phyloP scores from a whole-genome alignment of 2,113 vertebrate genomes.

The Charina bottae region DNA sequence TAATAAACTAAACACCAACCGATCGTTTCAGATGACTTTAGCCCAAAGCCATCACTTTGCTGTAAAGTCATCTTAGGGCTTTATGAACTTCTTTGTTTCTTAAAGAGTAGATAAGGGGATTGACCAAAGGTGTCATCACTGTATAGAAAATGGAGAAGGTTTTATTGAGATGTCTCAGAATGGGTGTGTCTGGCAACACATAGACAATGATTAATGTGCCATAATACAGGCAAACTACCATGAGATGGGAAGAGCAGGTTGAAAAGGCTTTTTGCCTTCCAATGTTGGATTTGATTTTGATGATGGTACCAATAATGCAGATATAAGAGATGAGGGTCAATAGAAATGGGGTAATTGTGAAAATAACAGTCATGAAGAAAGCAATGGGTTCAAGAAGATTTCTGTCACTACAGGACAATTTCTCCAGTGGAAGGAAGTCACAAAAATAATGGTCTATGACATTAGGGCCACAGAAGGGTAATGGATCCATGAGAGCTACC shows the following conservation, averaged over 20 bases:
- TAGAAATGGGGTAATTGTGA: background rate
- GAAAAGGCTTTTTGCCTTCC: background rate
- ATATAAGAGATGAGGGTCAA: background rate
- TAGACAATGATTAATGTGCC: conserved; percentile 16
- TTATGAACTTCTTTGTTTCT: conserved; percentile 20
- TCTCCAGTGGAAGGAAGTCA: background rate
- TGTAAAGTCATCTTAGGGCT: background rate
- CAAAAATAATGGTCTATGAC: conserved; percentile 10
- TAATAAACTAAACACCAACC: background rate
- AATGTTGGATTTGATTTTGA: background rate
- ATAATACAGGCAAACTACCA: background rate
- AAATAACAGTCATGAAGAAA: background rate
- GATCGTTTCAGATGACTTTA: background rate
- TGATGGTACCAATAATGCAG: conserved; percentile 2
- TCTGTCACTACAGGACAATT: background rate
- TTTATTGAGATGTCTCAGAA: background rate
- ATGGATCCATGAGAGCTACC: background rate
- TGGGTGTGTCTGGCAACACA: background rate
- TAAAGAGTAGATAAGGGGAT: background rate
- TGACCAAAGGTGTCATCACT: conserved; percentile 4
- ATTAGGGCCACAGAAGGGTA: background rate
- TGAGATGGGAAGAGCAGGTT: conserved; percentile 4
- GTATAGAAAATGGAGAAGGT: conserved; percentile 2
- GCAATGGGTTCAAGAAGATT: background rate
- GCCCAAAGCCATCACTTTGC: background rate